Evolutionary conservation across 2,113 vertebrate genomes (phyloP), one percentile per base, ranked within the genome.

Genomic region (Tragulus kanchil): DNA sequence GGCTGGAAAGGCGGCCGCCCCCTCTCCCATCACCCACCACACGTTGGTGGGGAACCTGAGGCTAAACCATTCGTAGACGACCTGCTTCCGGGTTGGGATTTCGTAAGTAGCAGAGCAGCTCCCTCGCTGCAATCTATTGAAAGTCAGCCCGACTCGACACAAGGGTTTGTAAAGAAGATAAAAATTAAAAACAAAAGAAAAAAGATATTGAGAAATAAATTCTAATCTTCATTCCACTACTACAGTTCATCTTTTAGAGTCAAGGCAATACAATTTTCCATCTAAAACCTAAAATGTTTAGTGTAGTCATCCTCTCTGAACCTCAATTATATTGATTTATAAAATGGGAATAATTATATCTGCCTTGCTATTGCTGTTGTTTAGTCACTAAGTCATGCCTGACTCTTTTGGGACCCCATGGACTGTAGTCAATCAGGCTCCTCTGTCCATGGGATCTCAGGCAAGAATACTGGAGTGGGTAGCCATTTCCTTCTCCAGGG

Each of bases 241-340:
- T 42, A 42, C 11, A 81, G 61, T 59, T 97, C 23, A 59, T 69
- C 36, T 54, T 36, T 79, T 85, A 87, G 67, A 75, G 45, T 96
- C 59, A 94, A 89, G 45, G 25, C 36, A 84, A 59, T 77, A 65
- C 50, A 1, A 77, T 62, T 56, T 84, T 85, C 26, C 13, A 62
- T 12, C 48, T 75, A 86, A 89, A 97, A 91, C 25, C 48, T 61
- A 96, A 93, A 52, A 79, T 65, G 45, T 11, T 50, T 19, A 64
- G 6, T 83, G 94, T 8, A 56, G 31, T 75, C 62, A 77, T 48
- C 1, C 16, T 95, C 52, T 92, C 25, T 94, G 48, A 56, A 45
- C 21, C 73, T 95, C 14, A 75, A 25, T 81, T 93, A 36, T 92
- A 36, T 36, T 94, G 19, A 75, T 52, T 56, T 67, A 3, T 75